Base-by-base conservation (phyloP, 2,113 vertebrate species). In the Bufo bufo region DNA sequence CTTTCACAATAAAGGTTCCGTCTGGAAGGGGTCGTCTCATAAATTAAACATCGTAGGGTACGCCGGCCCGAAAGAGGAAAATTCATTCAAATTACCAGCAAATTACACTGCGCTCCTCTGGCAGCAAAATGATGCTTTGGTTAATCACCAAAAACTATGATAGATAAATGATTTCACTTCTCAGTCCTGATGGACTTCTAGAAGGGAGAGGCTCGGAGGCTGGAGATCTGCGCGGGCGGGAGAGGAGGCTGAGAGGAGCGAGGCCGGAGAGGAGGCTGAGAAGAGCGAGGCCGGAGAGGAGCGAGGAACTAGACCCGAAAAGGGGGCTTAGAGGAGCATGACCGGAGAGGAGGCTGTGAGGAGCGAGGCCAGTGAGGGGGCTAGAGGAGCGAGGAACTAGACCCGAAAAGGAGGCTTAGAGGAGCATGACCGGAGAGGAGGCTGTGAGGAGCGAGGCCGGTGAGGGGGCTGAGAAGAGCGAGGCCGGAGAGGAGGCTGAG, bases 11-110 rank as follows among this genome's bases (percentile, higher is more conserved):
- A 91, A 92, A 94, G 92, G 93, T 93, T 93, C 91, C 90, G 92
- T 94, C 90, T 94, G 92, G 91, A 93, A 93, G 89, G 91, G 89
- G 91, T 93, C 65, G 92, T 92, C 93, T 96, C 93, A 95, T 95
- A 95, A 95, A 95, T 96, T 94, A 95, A 96, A 94, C 94, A 95
- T 94, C 89, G 89, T 92, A 91, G 89, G 86, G 88, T 91, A 90
- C 91, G 92, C 92, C 90, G 94, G 91, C 91, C 90, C 91, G 90
- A 92, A 92, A 94, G 91, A 89, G 91, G 91, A 93, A 94, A 93
- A 94, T 93, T 90, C 89, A 93, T 92, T 91, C 84, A 91, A 93
- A 91, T 92, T 92, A 91, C 91, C 90, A 90, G 90, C 90, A 91
- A 90, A 92, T 90, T 90, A 91, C 84, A 92, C 90, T 94, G 87